Conservation (phyloP, 2,113 vertebrate species). For the Lanius ludovicianus region DNA sequence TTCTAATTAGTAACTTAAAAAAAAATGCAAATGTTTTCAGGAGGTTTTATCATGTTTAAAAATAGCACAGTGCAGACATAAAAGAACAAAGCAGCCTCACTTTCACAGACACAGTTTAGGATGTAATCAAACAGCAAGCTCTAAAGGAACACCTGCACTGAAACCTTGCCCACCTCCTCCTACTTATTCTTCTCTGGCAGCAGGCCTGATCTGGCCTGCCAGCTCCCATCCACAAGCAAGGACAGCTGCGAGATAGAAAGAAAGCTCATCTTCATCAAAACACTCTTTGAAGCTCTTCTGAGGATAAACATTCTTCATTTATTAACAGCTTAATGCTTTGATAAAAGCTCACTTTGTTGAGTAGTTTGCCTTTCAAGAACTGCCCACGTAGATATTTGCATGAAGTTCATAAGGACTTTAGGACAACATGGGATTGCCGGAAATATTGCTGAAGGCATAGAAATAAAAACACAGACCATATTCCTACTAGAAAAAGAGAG, state of each 20-base stretch:
- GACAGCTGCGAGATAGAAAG: slow-evolving; percentile 62
- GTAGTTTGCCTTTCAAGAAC: slow-evolving; percentile 32
- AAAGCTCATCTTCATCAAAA: slow-evolving; percentile 68
- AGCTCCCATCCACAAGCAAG: not conserved
- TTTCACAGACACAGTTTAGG: slow-evolving; percentile 23
- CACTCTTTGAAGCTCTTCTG: slow-evolving; percentile 65
- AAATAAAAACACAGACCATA: slow-evolving; percentile 16
- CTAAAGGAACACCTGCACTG: slow-evolving; percentile 58
- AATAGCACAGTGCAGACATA: slow-evolving; percentile 4
- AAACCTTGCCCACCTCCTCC: slow-evolving; percentile 19
- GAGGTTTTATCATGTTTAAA: not conserved
- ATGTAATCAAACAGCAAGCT: slow-evolving; percentile 15
- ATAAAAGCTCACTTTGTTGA: slow-evolving; percentile 71
- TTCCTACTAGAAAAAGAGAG: not conserved
- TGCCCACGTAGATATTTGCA: slow-evolving; percentile 28
- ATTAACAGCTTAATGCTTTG: slow-evolving; percentile 65
- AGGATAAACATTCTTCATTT: slow-evolving; percentile 65
- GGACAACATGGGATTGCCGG: not conserved
- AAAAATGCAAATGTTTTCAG: not conserved
- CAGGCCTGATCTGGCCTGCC: slow-evolving; percentile 7
- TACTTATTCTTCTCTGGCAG: slow-evolving; percentile 38
- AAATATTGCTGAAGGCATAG: slow-evolving; percentile 32
- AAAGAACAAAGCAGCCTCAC: slow-evolving; percentile 24
- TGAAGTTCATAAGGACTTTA: slow-evolving; percentile 7
- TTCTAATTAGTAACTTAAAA: slow-evolving; percentile 13